A percentile compares a stretch with the other conserved stretches of the same genome.
Conservation (phyloP, 2,113 vertebrate genomes). For the Pungitius pungitius region DNA sequence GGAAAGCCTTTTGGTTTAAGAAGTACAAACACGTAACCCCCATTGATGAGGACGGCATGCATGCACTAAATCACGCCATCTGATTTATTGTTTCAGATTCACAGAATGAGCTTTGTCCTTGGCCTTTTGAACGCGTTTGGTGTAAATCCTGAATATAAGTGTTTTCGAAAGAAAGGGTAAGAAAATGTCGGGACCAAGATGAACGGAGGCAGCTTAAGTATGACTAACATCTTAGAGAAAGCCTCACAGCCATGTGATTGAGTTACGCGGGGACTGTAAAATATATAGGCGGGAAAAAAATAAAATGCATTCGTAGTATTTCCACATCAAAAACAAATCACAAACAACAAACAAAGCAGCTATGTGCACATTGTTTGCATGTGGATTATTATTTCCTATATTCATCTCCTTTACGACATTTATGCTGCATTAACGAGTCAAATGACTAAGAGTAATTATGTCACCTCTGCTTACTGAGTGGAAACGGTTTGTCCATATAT, state of each 20-base stretch:
- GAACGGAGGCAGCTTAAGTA: constrained; percentile 55
- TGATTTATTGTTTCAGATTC: constrained; percentile 67
- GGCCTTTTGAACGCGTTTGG: constrained; percentile 45
- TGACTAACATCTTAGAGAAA: constrained; percentile 66
- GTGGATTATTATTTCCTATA: background rate
- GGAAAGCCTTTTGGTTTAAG: constrained; percentile 63
- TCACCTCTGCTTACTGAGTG: constrained; percentile 62
- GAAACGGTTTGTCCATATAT: constrained; percentile 52
- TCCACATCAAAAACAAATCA: background rate
- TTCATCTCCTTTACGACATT: background rate
- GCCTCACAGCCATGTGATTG: constrained; percentile 65
- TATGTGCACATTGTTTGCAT: background rate
- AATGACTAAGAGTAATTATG: constrained; percentile 3
- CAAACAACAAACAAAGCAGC: constrained; percentile 2
- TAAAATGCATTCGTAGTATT: too few species aligned
- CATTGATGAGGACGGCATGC: constrained; percentile 29
- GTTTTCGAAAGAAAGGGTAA: constrained; percentile 54
- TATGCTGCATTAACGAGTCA: background rate
- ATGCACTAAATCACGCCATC: constrained; percentile 43
- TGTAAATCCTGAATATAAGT: constrained; percentile 56
- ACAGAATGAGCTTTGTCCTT: constrained; percentile 51
- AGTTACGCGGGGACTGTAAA: constrained; percentile 26
- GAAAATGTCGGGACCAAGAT: constrained; percentile 59
- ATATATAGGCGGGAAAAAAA: background rate
- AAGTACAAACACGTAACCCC: constrained; percentile 50